Percentiles rank a stretch among this genome's conserved stretches.
phyloP scores from a whole-genome alignment of 1,140 invertebrate species.

The Procambarus clarkii region DNA sequence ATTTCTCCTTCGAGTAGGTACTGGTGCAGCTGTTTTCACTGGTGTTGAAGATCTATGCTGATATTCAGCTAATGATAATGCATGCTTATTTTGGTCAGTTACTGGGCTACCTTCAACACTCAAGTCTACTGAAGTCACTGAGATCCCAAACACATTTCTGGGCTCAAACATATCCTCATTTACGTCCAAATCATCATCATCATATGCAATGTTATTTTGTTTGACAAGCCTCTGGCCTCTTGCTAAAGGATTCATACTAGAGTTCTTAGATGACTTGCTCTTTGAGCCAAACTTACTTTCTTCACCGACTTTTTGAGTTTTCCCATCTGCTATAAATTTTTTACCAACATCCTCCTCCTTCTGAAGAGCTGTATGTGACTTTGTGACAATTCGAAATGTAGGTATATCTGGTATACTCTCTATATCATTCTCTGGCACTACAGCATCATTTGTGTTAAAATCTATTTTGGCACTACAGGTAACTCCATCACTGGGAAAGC shows the following conservation, averaged over 20 bases:
- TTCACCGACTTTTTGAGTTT: conserved; percentile 38
- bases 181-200: conserved; percentile 45
- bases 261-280: not conserved
- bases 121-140: not conserved
- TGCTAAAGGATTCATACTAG: conserved; percentile 10
- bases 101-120: not conserved
- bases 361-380: conserved; percentile 17
- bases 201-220: not conserved
- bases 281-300: conserved; percentile 26
- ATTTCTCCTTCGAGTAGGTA: not conserved
- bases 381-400: conserved; percentile 53
- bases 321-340: conserved; percentile 49
- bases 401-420: conserved; percentile 35
- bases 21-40: not conserved
- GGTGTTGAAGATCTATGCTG: not conserved
- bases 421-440: conserved; percentile 3
- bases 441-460: not conserved
- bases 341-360: conserved; percentile 17
- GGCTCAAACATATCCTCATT: conserved; percentile 58
- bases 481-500: not conserved
- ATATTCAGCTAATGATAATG: not conserved
- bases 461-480: conserved; percentile 8
- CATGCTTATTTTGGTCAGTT: not conserved
- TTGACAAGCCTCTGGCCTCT: not conserved
- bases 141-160: not conserved